Conservation (phyloP, 2,888 invertebrate genomes). For the Eupithecia abbreviata region DNA sequence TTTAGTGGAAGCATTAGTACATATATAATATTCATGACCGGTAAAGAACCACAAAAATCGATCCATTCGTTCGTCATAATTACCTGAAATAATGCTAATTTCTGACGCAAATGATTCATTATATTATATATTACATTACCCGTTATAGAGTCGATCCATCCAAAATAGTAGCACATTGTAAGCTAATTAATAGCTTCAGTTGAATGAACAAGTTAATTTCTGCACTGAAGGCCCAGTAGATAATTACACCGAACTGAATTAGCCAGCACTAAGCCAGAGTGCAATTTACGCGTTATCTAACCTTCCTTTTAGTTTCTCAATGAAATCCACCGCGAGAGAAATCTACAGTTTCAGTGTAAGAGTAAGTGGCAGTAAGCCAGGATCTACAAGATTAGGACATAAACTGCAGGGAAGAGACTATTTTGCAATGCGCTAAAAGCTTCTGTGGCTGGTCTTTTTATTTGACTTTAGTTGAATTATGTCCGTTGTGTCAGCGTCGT, state of each 20-base stretch:
- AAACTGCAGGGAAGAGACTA: constrained; percentile 32
- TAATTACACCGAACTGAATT: constrained; percentile 14
- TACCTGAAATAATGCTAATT: neutral
- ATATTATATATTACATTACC: neutral
- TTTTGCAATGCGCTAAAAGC: constrained; percentile 31
- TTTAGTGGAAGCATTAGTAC: neutral
- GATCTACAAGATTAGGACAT: constrained; percentile 38
- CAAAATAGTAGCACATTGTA: neutral
- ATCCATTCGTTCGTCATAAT: neutral
- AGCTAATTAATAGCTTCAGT: constrained; percentile 4
- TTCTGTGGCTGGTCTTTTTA: constrained; percentile 13
- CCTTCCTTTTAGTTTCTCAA: constrained; percentile 5
- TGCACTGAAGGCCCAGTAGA: constrained; percentile 17
- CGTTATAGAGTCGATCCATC: neutral
- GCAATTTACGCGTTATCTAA: neutral
- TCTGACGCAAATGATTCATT: neutral
- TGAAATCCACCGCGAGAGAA: constrained; percentile 8
- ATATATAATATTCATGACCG: neutral
- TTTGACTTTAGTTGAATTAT: neutral
- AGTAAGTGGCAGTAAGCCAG: constrained; percentile 26
- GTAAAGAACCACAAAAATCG: neutral
- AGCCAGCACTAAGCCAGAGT: constrained; percentile 2
- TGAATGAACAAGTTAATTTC: constrained; percentile 14
- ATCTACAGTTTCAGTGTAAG: constrained; percentile 8
- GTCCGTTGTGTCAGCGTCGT: neutral